Percentiles rank a stretch among this genome's conserved stretches.
phyloP scores from a whole-genome alignment of 1,140 invertebrate genomes.

The Lamellibrachia luymesi region DNA sequence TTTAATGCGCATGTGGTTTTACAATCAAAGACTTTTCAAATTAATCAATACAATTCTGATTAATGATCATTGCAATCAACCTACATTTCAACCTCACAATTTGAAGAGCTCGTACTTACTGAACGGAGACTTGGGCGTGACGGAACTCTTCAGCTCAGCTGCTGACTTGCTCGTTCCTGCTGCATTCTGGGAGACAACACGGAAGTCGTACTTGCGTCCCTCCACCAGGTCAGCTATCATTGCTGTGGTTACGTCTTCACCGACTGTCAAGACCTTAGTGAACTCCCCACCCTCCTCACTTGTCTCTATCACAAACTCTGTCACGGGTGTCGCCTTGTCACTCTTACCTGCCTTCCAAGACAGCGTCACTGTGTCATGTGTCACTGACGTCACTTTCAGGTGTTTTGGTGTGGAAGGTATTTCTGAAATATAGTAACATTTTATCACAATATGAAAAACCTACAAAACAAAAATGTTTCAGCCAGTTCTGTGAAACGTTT shows the following conservation, averaged over 20 bases:
- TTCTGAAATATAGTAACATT: not conserved
- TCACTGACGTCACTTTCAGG: constrained; percentile 80
- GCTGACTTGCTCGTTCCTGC: constrained; percentile 91
- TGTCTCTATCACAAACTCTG: constrained; percentile 83
- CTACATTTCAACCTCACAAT: not conserved
- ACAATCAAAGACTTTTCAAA: not conserved
- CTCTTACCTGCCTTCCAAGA: constrained; percentile 67
- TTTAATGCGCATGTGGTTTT: no score
- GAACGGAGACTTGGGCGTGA: not conserved
- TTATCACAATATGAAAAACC: not conserved
- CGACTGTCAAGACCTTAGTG: constrained; percentile 74
- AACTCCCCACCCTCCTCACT: constrained; percentile 80
- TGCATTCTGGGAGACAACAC: constrained; percentile 91
- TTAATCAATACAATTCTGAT: not conserved
- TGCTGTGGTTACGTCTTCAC: constrained; percentile 53
- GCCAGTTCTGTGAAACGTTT: not conserved
- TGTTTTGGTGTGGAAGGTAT: constrained; percentile 68
- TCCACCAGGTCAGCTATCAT: constrained; percentile 81
- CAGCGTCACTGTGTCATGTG: constrained; percentile 79
- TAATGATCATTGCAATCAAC: not conserved
- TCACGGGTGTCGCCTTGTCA: constrained; percentile 71
- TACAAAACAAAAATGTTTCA: not conserved
- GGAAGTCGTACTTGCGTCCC: constrained; percentile 88
- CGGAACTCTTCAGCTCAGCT: constrained; percentile 43
- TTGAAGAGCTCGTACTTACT: not conserved